Evolutionary conservation across 2,888 invertebrate species (phyloP).

Genomic region (Amphipoea oculea): DNA sequence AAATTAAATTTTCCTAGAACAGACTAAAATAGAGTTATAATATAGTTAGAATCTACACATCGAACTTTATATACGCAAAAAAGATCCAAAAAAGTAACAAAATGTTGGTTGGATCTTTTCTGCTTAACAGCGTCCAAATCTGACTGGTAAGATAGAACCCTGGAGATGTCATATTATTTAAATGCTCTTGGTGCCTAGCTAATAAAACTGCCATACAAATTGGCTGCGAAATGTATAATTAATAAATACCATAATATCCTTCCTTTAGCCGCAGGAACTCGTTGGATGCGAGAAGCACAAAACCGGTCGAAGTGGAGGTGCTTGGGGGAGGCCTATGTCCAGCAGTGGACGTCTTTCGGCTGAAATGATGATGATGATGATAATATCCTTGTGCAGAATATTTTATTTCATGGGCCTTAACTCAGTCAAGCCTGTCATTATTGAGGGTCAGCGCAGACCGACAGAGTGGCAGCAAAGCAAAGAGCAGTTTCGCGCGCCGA

Average conservation of each 20-base stretch:
- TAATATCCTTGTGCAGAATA: neutral
- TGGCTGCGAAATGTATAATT: neutral
- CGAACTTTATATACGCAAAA: too few species aligned
- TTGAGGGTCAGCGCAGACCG: neutral
- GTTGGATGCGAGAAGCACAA: too few species aligned
- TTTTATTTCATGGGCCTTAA: neutral
- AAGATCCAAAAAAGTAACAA: too few species aligned
- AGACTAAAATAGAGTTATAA: too few species aligned
- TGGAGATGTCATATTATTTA: neutral
- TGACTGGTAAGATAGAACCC: neutral
- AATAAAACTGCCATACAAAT: neutral
- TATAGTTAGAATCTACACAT: too few species aligned
- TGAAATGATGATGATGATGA: too few species aligned
- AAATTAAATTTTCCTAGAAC: neutral
- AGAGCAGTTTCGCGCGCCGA: neutral
- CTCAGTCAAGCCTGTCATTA: neutral
- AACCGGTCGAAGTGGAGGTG: too few species aligned
- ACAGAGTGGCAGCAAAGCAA: neutral
- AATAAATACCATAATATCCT: neutral
- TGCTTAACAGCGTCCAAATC: too few species aligned
- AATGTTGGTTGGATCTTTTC: too few species aligned
- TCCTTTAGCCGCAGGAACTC: too few species aligned
- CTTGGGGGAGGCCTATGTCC: too few species aligned
- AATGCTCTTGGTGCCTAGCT: neutral
- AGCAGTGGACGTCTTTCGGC: too few species aligned